Base-by-base conservation (phyloP, 2,113 vertebrate genomes). In the Bagarius yarrelli region DNA sequence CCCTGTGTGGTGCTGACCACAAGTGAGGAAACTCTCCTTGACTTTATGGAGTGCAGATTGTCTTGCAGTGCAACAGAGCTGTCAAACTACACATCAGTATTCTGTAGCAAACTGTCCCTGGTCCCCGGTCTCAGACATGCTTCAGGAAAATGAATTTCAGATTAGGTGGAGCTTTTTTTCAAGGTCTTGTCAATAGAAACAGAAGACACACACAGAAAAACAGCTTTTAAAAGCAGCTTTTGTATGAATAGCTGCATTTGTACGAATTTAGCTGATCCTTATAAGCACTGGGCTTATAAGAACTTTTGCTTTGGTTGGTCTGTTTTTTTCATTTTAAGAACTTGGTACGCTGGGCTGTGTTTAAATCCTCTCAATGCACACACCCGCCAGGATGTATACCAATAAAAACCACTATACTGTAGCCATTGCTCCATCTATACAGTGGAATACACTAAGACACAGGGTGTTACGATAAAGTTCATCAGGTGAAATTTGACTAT, bases 11-110 rank as follows among this genome's bases (percentile, higher is more conserved):
- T 40, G 23, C 34, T 53, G 71, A 64, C 79, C 79, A 81, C 79
- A 74, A 74, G 79, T 59, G 27, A 74, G 16, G 70, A 74, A 55
- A 55, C 50, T 36, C 50, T n/a, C 30, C 76, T 79, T 15, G 63
- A 56, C 57, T 55, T 81, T 21, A n/a, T 36, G 21, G 30, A 53
- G 32, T 67, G 77, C 64, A 67, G 23, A 55, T 30, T 14, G 53
- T 81, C 57, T 55, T 32, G 1, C 47, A 14, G 19, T 19, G 15
- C 71, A 72, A 64, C 30, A 75, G 53, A 52, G 23, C 70, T 64
- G 71, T 74, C 79, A 81, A 66, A 56, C 47, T 64, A 44, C 59
- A 66, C 71, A 81, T 81, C 74, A 66, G 59, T 66, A 81, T 81
- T 81, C 79, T 14, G 23, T 25, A 27, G 69, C 40, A 25, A 16